Evolutionary conservation across 2,113 vertebrate genomes (phyloP).

Genomic region (Etia nguti): DNA sequence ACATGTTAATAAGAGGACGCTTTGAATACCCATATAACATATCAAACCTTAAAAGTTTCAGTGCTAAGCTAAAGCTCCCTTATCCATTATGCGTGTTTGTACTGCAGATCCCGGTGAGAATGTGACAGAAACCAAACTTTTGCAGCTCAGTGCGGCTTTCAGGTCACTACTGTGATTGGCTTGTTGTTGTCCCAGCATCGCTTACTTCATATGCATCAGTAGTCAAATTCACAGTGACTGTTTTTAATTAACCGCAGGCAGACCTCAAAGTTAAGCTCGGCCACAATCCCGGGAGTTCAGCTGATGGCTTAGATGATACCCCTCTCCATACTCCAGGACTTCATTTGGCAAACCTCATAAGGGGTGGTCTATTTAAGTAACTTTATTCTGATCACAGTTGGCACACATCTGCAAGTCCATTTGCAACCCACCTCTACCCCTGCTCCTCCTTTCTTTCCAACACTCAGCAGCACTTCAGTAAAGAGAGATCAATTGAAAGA

Average conservation of each 20-base stretch:
- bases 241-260: background rate
- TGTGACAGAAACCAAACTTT: background rate
- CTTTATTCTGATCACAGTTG: background rate
- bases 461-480: background rate
- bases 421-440: background rate
- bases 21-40: slow-evolving; percentile 5
- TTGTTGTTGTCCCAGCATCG: background rate
- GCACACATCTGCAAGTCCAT: background rate
- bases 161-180: background rate
- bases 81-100: background rate
- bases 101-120: background rate
- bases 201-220: background rate
- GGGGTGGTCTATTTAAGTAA: background rate
- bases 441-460: background rate
- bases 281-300: background rate
- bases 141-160: background rate
- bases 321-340: background rate
- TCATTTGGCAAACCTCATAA: background rate
- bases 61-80: slow-evolving; percentile 3
- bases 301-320: background rate
- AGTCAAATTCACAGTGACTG: background rate
- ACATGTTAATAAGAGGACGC: slow-evolving; percentile 15
- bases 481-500: background rate
- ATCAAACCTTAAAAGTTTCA: slow-evolving; percentile 26
- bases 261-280: background rate